These are phyloP conservation scores for Ctenosaura bakeri DNA, from an alignment of 2,797 vertebrate genomes.

Conservation along the genomic window DNA sequence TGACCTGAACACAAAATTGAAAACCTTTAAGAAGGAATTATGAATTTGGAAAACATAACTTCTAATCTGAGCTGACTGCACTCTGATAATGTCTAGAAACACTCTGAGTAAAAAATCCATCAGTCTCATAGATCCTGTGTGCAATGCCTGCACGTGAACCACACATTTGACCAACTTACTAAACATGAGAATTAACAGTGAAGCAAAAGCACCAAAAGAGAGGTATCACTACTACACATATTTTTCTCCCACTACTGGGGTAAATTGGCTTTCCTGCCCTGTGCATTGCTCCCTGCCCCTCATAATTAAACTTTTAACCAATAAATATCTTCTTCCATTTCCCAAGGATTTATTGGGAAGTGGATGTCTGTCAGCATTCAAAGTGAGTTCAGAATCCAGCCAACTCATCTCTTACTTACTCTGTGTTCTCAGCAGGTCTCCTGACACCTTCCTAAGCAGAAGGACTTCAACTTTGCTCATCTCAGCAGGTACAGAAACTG, in stretches of 20 bases:
- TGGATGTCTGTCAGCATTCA: slow-evolving; percentile 10
- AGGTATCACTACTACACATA: neutral
- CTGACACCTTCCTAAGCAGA: slow-evolving; percentile 19
- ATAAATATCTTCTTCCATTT: neutral
- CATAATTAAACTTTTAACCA: slow-evolving; percentile 7
- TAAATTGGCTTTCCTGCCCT: neutral
- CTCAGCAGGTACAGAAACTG: slow-evolving; percentile 32
- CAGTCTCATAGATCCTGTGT: neutral
- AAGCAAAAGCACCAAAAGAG: neutral
- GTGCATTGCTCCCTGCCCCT: neutral
- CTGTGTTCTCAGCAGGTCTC: slow-evolving; percentile 18
- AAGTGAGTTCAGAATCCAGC: slow-evolving; percentile 21
- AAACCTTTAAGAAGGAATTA: too few relatives aligned
- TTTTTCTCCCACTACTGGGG: neutral
- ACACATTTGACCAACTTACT: neutral
- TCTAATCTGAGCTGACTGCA: neutral
- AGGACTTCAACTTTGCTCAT: slow-evolving; percentile 28
- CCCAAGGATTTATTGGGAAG: slow-evolving; percentile 5
- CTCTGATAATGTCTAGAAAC: neutral
- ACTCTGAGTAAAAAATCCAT: neutral
- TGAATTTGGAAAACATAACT: neutral
- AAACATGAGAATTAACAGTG: neutral
- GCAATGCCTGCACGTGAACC: neutral
- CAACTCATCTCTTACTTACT: neutral
- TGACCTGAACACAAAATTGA: neutral